Percentiles rank a stretch among this genome's conserved stretches.
Evolutionary conservation across 2,113 vertebrate species (phyloP).

Genomic region (Suricata suricatta): DNA sequence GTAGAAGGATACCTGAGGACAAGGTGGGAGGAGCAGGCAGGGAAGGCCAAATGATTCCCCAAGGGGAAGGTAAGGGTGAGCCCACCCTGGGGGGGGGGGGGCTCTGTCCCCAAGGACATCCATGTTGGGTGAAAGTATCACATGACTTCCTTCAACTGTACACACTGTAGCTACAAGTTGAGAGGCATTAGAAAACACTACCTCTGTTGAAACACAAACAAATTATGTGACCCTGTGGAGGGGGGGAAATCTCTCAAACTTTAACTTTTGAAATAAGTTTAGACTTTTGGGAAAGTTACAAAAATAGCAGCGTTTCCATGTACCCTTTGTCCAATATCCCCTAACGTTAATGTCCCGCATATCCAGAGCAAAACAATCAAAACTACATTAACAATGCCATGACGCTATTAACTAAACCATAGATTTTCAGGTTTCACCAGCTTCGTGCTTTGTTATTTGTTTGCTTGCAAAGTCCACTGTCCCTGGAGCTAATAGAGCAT

Average conservation of each 20-base stretch:
- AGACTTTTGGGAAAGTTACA: neutral
- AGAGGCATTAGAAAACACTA: rapidly evolving
- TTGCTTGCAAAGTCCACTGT: neutral
- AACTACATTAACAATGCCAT: neutral
- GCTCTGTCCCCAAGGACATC: neutral
- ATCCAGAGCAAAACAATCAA: neutral
- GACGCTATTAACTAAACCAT: neutral
- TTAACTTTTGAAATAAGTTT: slow-evolving; percentile 34
- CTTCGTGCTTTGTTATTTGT: neutral
- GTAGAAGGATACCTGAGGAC: slow-evolving; percentile 78
- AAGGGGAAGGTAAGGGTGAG: neutral
- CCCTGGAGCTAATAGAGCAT: neutral
- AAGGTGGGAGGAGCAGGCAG: neutral
- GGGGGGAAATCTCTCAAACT: neutral
- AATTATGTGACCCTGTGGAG: neutral
- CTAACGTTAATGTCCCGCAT: neutral
- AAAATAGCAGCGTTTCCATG: neutral
- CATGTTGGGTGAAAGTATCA: rapidly evolving
- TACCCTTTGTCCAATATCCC: neutral
- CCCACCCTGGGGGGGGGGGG: neutral
- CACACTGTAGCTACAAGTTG: neutral
- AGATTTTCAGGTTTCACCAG: neutral
- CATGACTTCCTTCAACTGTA: neutral
- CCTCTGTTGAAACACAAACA: neutral
- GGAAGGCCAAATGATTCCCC: neutral